phyloP scores from a whole-genome alignment of 2,113 vertebrate genomes.

The Zosterops pallidus region DNA sequence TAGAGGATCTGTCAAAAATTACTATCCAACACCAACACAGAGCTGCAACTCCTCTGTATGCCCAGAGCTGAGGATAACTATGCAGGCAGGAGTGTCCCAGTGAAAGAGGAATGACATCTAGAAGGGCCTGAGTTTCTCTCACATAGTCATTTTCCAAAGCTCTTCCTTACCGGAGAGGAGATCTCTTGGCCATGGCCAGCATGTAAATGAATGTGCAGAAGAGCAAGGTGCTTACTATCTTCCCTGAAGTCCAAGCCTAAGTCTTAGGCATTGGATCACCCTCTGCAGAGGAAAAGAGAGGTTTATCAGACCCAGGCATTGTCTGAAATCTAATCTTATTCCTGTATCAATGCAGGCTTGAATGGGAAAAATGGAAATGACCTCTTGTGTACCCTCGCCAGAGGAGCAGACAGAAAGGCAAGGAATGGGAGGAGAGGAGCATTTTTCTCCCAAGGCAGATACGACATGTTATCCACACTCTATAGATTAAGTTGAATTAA shows the following conservation, averaged over 20 bases:
- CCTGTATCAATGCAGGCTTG: not conserved
- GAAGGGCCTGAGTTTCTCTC: not conserved
- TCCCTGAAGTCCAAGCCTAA: not conserved
- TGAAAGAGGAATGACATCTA: not conserved
- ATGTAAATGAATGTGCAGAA: not conserved
- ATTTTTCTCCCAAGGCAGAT: not conserved
- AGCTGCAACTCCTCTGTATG: not conserved
- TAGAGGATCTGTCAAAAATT: not conserved
- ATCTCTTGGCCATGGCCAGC: not conserved
- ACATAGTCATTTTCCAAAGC: not conserved
- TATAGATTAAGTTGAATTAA: not conserved
- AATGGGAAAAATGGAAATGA: not conserved
- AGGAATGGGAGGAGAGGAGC: not conserved
- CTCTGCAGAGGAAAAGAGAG: not conserved
- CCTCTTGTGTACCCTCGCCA: not conserved
- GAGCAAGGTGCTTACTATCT: not conserved
- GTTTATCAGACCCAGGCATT: not conserved
- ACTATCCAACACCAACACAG: fast-evolving
- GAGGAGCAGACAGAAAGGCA: not conserved
- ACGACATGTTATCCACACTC: fast-evolving
- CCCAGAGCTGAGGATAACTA: not conserved
- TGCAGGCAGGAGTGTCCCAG: not conserved
- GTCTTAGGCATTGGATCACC: not conserved
- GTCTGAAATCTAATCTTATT: not conserved
- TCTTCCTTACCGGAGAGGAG: not conserved